Evolutionary conservation across 2,113 vertebrate genomes (phyloP).

Genomic region (Pterocles gutturalis): DNA sequence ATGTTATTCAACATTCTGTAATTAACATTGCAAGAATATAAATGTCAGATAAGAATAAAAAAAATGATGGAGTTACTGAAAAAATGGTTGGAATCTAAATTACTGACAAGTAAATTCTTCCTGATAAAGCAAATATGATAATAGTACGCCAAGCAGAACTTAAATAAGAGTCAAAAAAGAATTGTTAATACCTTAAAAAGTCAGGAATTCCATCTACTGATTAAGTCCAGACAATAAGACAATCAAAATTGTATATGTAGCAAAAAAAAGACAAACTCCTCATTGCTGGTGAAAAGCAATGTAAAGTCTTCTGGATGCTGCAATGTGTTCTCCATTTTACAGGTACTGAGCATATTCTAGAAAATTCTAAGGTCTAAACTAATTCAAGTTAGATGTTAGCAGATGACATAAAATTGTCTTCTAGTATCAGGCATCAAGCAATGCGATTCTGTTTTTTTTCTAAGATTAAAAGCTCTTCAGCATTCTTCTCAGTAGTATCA

Average conservation of each 20-base stretch:
- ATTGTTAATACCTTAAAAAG: background rate
- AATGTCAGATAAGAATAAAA: constrained; percentile 9
- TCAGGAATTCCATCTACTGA: background rate
- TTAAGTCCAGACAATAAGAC: background rate
- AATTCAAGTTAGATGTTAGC: background rate
- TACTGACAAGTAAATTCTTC: background rate
- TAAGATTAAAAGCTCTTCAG: background rate
- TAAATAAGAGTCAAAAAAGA: background rate
- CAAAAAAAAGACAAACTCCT: background rate
- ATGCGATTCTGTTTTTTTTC: background rate
- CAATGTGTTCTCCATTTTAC: background rate
- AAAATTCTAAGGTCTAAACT: background rate
- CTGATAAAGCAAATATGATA: background rate
- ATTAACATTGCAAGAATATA: background rate
- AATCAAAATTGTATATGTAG: background rate
- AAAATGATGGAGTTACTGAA: background rate
- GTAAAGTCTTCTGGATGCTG: background rate
- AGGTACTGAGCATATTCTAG: background rate
- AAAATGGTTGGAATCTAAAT: background rate
- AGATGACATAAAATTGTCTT: background rate
- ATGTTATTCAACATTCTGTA: constrained; percentile 2
- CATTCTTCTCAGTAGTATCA: background rate
- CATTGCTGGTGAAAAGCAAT: background rate
- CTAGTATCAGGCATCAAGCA: background rate
- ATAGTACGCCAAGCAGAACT: background rate